These are phyloP conservation scores for Cydia strobilella DNA, from an alignment of 1,140 invertebrate genomes.

Conservation along the genomic window DNA sequence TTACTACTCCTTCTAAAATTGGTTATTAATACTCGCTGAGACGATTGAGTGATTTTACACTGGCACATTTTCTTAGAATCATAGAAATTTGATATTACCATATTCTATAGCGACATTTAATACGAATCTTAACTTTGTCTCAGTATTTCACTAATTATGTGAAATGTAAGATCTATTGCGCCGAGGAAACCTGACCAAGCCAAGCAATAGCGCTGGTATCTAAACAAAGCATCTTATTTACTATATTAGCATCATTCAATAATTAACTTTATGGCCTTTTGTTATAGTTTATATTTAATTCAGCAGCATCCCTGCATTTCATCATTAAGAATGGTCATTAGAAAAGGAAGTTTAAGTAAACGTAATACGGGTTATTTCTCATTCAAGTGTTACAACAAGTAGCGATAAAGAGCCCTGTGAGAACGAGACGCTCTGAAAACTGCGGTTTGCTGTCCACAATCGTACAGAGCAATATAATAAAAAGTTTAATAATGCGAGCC, in stretches of 20 bases:
- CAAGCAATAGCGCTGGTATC: slow-evolving; percentile 34
- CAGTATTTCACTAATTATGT: slow-evolving; percentile 42
- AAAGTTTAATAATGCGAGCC: slow-evolving; percentile 17
- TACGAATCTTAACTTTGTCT: slow-evolving; percentile 3
- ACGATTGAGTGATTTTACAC: slow-evolving; percentile 14
- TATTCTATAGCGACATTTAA: background rate
- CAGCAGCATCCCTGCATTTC: background rate
- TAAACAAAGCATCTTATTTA: slow-evolving; percentile 34
- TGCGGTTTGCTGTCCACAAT: slow-evolving; percentile 38
- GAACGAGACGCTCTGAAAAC: slow-evolving; percentile 61
- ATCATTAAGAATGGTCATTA: background rate
- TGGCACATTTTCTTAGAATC: background rate
- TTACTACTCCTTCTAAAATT: slow-evolving; percentile 15
- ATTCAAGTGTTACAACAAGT: slow-evolving; percentile 4
- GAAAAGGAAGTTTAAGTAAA: slow-evolving; percentile 3
- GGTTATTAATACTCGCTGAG: background rate
- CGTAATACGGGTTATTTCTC: slow-evolving; percentile 1
- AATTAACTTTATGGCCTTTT: slow-evolving; percentile 21
- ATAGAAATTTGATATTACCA: background rate
- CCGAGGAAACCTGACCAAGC: slow-evolving; percentile 52
- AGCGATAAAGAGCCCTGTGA: slow-evolving; percentile 46
- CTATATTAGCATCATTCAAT: slow-evolving; percentile 8
- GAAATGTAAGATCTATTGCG: slow-evolving; percentile 41
- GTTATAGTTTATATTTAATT: slow-evolving; percentile 22
- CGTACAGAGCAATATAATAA: slow-evolving; percentile 19